A percentile compares a stretch with the other conserved stretches of the same genome.
Conservation (phyloP, 2,797 vertebrate species). For the Leptodactylus fallax region DNA sequence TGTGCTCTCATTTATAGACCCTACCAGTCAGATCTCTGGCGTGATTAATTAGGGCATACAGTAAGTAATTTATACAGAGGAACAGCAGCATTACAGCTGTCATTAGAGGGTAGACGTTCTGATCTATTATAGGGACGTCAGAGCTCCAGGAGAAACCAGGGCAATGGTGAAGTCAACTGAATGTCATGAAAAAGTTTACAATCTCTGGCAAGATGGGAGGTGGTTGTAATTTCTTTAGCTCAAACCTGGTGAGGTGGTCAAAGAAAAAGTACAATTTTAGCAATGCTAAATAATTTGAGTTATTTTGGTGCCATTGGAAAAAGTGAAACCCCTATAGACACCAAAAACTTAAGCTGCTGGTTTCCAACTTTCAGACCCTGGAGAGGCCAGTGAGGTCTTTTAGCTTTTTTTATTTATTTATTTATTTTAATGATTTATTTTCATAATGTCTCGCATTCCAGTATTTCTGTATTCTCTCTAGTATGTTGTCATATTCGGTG, state of each 20-base stretch:
- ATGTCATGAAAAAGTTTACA: neutral
- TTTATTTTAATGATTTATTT: too few relatives aligned
- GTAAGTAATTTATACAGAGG: neutral
- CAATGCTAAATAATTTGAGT: too few relatives aligned
- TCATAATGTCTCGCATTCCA: too few relatives aligned
- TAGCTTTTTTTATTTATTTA: neutral
- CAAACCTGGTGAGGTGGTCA: too few relatives aligned
- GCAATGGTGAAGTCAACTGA: neutral
- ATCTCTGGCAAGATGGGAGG: neutral
- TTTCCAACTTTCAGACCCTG: too few relatives aligned
- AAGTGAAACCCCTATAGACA: too few relatives aligned
- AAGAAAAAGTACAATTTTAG: too few relatives aligned
- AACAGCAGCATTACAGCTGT: neutral
- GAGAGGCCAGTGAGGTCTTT: too few relatives aligned
- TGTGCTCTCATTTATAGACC: constrained; percentile 3
- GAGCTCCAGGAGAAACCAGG: neutral
- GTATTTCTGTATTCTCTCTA: too few relatives aligned
- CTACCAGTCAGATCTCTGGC: neutral
- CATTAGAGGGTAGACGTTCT: neutral
- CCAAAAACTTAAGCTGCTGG: too few relatives aligned
- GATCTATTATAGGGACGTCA: neutral
- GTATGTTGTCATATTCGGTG: neutral
- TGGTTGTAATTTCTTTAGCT: neutral
- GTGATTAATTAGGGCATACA: neutral
- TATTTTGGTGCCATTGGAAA: too few relatives aligned